Conservation (phyloP, 1,140 invertebrate genomes). For the Scaptomyza hsui region DNA sequence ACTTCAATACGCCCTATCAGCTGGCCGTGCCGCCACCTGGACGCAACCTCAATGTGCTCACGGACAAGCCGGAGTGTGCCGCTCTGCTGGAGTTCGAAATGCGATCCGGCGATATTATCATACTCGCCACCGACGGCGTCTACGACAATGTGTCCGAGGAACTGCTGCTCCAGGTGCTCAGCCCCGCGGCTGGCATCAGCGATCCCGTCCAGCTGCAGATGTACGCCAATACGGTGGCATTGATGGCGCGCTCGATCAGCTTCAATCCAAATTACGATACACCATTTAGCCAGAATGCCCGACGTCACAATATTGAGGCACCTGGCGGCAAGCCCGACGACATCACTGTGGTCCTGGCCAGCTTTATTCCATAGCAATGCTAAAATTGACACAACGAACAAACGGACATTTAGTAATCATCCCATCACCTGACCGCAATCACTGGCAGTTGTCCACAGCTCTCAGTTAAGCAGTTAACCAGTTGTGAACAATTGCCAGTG, state of each 20-base stretch:
- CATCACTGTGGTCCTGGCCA: constrained; percentile 96
- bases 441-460: constrained; percentile 32
- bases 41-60: constrained; percentile 91
- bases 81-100: constrained; percentile 95
- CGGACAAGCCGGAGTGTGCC: constrained; percentile 95
- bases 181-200: constrained; percentile 86
- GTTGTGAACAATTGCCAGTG: constrained; percentile 34
- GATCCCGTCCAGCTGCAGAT: constrained; percentile 91
- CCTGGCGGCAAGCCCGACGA: constrained; percentile 98
- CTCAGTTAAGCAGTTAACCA: background rate
- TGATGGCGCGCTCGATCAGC: constrained; percentile 96
- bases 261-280: constrained; percentile 97
- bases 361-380: constrained; percentile 85
- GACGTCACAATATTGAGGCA: constrained; percentile 94
- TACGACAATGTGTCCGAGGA: constrained; percentile 98
- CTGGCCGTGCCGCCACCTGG: constrained; percentile 95
- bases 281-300: constrained; percentile 96
- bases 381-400: background rate
- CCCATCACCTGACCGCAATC: constrained; percentile 4
- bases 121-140: constrained; percentile 98
- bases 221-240: constrained; percentile 95
- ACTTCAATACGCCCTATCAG: constrained; percentile 99
- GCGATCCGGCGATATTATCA: constrained; percentile 96
- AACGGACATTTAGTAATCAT: too few relatives aligned
- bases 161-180: constrained; percentile 86